Conservation (phyloP, 2,888 invertebrate species). For the Acanthococcus lagerstroemiae region DNA sequence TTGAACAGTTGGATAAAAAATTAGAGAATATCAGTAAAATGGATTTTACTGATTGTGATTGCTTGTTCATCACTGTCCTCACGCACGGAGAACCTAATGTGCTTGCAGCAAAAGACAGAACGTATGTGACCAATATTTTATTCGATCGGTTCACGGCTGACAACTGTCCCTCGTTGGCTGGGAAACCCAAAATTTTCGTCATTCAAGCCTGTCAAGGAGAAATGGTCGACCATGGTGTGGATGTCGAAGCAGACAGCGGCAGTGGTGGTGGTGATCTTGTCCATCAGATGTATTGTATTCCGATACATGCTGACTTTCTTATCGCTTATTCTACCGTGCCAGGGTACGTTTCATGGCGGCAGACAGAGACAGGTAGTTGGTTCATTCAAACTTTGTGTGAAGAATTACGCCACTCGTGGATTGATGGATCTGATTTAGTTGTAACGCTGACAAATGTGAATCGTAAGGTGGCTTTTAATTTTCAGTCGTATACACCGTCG, state of each 20-base stretch:
- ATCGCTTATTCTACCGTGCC: conserved; percentile 91
- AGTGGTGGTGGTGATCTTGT: background rate
- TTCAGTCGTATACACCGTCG: conserved; percentile 77
- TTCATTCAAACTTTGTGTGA: conserved; percentile 86
- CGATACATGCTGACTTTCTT: conserved; percentile 85
- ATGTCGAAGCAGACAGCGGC: conserved; percentile 54
- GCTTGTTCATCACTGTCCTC: conserved; percentile 70
- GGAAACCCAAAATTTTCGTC: conserved; percentile 62
- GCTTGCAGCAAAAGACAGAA: conserved; percentile 74
- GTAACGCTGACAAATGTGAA: conserved; percentile 77
- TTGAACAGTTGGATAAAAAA: conserved; percentile 55
- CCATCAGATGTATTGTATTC: conserved; percentile 62
- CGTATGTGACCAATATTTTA: conserved; percentile 63
- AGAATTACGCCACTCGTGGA: conserved; percentile 63
- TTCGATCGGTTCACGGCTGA: conserved; percentile 72
- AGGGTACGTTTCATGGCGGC: conserved; percentile 91
- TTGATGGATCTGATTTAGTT: conserved; percentile 66
- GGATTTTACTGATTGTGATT: conserved; percentile 75
- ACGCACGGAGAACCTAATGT: conserved; percentile 84
- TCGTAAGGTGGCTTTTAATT: conserved; percentile 78
- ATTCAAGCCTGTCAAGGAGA: conserved; percentile 86
- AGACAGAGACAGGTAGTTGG: conserved; percentile 89
- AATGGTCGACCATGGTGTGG: conserved; percentile 62
- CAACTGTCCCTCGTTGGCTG: conserved; percentile 72
- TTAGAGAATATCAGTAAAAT: conserved; percentile 45